Percentiles rank a stretch among this genome's conserved stretches.
Conservation (phyloP, 2,113 vertebrate genomes). For the Rhinopomastus cyanomelas region DNA sequence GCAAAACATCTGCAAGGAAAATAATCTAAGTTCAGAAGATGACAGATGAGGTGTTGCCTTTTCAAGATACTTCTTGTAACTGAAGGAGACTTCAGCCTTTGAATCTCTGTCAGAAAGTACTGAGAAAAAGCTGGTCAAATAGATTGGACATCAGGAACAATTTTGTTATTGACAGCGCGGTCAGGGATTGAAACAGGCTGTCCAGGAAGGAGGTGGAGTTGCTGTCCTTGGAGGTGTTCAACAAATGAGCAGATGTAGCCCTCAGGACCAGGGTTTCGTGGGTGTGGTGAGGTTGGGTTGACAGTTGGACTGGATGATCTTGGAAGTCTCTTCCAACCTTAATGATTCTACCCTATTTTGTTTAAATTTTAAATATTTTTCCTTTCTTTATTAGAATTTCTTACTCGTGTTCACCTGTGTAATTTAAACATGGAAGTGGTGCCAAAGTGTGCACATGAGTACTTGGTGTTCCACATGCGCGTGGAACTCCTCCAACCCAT, state of each 20-base stretch:
- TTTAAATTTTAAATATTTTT: neutral
- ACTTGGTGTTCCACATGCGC: neutral
- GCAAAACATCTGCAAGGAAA: neutral
- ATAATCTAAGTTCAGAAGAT: neutral
- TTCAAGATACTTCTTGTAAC: neutral
- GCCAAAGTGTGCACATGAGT: rapidly evolving
- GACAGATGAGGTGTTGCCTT: neutral
- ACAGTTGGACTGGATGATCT: no score
- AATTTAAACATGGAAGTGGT: neutral
- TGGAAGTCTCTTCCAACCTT: no score
- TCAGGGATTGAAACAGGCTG: no score
- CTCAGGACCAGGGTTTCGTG: no score
- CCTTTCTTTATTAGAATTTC: neutral
- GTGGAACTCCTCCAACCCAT: neutral
- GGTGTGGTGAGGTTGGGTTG: no score
- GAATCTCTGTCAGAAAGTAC: neutral
- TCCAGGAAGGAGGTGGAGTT: no score
- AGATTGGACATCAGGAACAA: no score
- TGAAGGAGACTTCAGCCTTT: neutral
- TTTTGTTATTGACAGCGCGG: no score
- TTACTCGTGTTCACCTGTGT: neutral
- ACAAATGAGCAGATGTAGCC: no score
- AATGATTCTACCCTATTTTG: no score
- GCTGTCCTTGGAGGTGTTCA: no score
- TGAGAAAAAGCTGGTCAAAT: neutral